These are phyloP conservation scores for Eulemur coronatus DNA, from an alignment of 2,797 vertebrate genomes.

Conservation along the genomic window DNA sequence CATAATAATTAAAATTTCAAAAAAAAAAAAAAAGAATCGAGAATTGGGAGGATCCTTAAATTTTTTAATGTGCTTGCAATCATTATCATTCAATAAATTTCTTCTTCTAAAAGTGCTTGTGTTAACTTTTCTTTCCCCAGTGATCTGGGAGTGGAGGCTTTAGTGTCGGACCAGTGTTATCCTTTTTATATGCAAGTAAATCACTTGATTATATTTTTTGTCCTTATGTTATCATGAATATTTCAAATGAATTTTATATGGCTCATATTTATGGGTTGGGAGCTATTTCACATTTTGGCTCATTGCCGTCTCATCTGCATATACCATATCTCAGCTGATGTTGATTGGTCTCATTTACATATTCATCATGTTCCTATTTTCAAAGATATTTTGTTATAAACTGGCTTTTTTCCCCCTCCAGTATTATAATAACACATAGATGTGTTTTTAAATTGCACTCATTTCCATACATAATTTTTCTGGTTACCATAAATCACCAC, in stretches of 20 bases:
- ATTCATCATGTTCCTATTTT: constrained; percentile 83
- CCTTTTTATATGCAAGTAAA: constrained; percentile 84
- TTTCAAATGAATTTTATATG: constrained; percentile 85
- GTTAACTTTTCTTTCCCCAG: constrained; percentile 69
- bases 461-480: constrained; percentile 78
- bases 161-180: constrained; percentile 71
- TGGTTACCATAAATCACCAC: constrained; percentile 78
- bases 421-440: constrained; percentile 70
- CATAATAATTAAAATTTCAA: neutral
- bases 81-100: constrained; percentile 43
- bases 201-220: constrained; percentile 84
- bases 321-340: constrained; percentile 80
- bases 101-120: constrained; percentile 70
- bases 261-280: constrained; percentile 82
- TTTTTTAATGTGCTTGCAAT: neutral
- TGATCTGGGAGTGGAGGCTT: constrained; percentile 72
- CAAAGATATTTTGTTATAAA: constrained; percentile 80
- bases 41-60: neutral
- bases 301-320: constrained; percentile 82
- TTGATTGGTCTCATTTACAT: constrained; percentile 85
- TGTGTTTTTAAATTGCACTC: constrained; percentile 78
- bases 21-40: neutral
- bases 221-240: constrained; percentile 83
- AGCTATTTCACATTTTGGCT: constrained; percentile 84
- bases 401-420: constrained; percentile 74